Base-by-base conservation (phyloP, 2,113 vertebrate genomes). In the Apeltes quadracus region DNA sequence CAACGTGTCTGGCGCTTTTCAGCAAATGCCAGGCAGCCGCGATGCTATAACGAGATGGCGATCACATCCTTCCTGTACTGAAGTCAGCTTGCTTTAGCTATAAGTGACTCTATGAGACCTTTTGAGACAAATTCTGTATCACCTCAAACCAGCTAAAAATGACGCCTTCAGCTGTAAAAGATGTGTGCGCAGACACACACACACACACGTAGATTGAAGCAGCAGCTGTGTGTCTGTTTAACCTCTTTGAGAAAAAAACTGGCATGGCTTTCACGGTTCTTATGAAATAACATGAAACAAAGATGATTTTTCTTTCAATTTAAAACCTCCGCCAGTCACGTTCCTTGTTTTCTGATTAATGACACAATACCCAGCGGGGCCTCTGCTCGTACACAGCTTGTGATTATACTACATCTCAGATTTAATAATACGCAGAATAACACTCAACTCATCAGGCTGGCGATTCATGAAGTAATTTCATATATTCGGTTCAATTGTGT, bases 201-300 rank as follows among this genome's bases (percentile, higher is more conserved):
- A n/a, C 43, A 39, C 25, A 50, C 11, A 5, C 29, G 15, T 15
- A 29, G 16, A 44, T 1, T 2, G 41, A 18, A 36, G n/a, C 41
- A 69, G n/a, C 44, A 69, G 41, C 39, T 38, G 36, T 56, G 41
- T 25, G 69, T 73, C 67, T 44, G 15, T 70, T 81, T 67, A 81
- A 85, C 75, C 50, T 83, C 72, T 63, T 7, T 44, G 38, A 71
- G 63, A n/a, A n/a, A n/a, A 55, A 65, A 50, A 34, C 29, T 13
- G 54, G 46, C 65, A 20, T 38, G 65, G 34, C 69, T 46, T 27
- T 62, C 20, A 32, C 25, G 9, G 29, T 54, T 44, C 20, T 34
- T 20, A 44, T 41, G 44, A 61, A 56, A 41, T 32, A 34, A 56
- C 18, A 62, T 48, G 38, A 61, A 51, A 66, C 34, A 14, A 58